Evolutionary conservation across 1,140 invertebrate genomes (phyloP).

Genomic region (Leptinotarsa texana): DNA sequence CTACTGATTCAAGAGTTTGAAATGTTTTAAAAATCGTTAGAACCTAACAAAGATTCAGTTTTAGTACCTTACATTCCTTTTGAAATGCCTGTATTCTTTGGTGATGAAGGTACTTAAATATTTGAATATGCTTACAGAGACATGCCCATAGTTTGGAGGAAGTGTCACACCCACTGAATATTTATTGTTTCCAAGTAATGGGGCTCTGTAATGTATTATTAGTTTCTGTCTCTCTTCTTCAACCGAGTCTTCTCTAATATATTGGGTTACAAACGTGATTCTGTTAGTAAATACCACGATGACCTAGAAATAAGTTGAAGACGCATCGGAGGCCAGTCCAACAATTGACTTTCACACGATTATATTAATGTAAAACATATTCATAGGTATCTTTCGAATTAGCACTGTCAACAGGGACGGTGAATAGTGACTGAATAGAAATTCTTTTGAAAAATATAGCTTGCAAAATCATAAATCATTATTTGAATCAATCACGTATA

Average conservation of each 20-base stretch:
- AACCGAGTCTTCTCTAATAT: not conserved
- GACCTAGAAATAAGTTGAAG: slow-evolving; percentile 6
- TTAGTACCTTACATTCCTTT: not conserved
- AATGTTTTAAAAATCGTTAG: not conserved
- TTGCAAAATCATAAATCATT: no score
- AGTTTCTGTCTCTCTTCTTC: not conserved
- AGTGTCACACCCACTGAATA: not conserved
- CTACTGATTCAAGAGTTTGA: not conserved
- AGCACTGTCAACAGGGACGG: no score
- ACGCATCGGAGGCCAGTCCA: not conserved
- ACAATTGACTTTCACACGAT: not conserved
- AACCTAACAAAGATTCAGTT: not conserved
- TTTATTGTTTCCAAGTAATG: slow-evolving; percentile 3
- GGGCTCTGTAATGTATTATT: not conserved
- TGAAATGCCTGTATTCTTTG: not conserved
- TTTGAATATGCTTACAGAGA: not conserved
- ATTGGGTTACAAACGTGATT: not conserved
- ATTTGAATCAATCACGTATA: no score
- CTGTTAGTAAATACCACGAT: not conserved
- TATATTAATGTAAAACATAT: not conserved
- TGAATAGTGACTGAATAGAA: no score
- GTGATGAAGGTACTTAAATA: not conserved
- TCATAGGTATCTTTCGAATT: no score
- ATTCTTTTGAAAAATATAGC: no score
- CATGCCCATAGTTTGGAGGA: slow-evolving; percentile 16